Conservation (phyloP, 2,888 invertebrate species). For the Helicoverpa assulta region DNA sequence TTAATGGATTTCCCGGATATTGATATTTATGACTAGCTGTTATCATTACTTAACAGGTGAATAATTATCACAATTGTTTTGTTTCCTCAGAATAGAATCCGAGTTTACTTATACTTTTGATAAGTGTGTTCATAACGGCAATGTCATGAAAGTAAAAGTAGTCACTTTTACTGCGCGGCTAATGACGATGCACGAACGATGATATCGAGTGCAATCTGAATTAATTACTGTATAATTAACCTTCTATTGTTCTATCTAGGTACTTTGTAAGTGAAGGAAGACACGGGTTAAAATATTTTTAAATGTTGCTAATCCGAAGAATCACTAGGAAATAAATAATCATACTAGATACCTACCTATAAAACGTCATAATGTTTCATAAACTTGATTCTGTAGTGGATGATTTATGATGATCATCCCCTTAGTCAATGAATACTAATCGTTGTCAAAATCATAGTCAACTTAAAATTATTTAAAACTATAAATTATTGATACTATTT, state of each 20-base stretch:
- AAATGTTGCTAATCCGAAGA: not conserved
- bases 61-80: not conserved
- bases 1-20: too few species aligned
- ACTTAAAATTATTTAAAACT: too few species aligned
- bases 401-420: too few species aligned
- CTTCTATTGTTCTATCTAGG: constrained; percentile 6
- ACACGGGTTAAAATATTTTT: not conserved
- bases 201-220: constrained; percentile 42
- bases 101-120: constrained; percentile 48
- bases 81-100: constrained; percentile 4
- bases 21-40: not conserved
- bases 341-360: too few species aligned
- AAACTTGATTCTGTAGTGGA: too few species aligned
- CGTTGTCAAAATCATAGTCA: too few species aligned
- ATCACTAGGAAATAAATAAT: not conserved
- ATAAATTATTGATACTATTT: too few species aligned
- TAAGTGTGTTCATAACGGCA: constrained; percentile 42
- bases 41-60: constrained; percentile 9
- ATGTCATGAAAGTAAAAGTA: constrained; percentile 72
- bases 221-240: constrained; percentile 46
- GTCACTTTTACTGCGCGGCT: constrained; percentile 65
- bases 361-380: too few species aligned
- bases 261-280: not conserved
- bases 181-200: constrained; percentile 39
- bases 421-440: too few species aligned